Conservation (phyloP, 53 echinoderm and acorn worm genomes). For the Holothuria leucospilota region DNA sequence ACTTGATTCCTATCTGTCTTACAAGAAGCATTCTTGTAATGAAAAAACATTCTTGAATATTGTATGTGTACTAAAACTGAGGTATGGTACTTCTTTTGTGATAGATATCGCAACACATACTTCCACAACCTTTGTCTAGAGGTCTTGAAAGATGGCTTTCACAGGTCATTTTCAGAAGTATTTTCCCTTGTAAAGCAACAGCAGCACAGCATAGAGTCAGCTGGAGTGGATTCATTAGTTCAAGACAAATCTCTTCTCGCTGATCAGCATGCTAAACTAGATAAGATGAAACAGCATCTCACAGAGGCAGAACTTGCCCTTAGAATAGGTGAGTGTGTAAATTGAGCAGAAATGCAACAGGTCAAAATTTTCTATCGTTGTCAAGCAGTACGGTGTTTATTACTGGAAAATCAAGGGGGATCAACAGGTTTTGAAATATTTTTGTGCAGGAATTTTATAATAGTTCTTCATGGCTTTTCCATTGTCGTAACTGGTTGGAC, state of each 20-base stretch:
- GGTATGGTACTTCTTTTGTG: not conserved
- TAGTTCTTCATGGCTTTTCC: too few relatives aligned
- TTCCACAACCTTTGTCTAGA: conserved; percentile 97
- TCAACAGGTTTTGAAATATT: too few relatives aligned
- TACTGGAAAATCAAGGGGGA: too few relatives aligned
- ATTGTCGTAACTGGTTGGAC: too few relatives aligned
- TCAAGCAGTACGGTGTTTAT: too few relatives aligned
- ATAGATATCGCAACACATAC: conserved; percentile 92
- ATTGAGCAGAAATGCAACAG: too few relatives aligned
- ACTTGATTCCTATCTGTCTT: too few relatives aligned
- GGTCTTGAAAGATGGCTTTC: conserved; percentile 95
- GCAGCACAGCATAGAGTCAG: conserved; percentile 76
- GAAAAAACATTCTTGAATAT: too few relatives aligned
- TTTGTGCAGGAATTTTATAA: too few relatives aligned
- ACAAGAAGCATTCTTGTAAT: too few relatives aligned
- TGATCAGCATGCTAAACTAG: conserved; percentile 87
- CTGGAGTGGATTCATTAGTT: conserved; percentile 80
- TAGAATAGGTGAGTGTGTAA: conserved; percentile 74
- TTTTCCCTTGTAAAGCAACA: conserved; percentile 93
- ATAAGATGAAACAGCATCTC: conserved; percentile 87
- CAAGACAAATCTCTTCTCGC: conserved; percentile 83
- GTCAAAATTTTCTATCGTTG: too few relatives aligned
- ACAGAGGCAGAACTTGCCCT: conserved; percentile 92
- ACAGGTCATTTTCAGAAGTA: conserved; percentile 95
- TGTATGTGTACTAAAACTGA: too few relatives aligned